These are phyloP conservation scores for Eudyptes chrysolophus DNA, from an alignment of 2,113 vertebrate genomes.

Conservation along the genomic window DNA sequence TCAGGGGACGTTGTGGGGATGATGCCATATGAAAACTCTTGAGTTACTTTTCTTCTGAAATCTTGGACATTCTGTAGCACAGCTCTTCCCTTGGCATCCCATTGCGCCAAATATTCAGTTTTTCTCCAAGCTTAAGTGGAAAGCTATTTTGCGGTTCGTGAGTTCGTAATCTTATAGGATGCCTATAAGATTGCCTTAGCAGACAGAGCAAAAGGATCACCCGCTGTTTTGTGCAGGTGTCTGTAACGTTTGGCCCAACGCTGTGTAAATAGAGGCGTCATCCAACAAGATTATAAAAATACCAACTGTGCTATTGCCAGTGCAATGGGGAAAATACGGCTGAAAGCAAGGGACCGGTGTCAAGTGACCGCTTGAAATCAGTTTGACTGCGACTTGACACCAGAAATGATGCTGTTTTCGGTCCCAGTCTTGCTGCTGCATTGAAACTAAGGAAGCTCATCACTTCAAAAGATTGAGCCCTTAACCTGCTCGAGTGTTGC, in stretches of 20 bases:
- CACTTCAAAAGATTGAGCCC: not conserved
- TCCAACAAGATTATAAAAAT: not conserved
- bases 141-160: not conserved
- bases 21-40: not conserved
- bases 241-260: fast-evolving
- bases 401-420: not conserved
- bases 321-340: not conserved
- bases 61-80: not conserved
- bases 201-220: not conserved
- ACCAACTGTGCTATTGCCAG: not conserved
- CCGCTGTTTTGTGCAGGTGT: too few species aligned
- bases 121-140: not conserved
- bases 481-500: not conserved
- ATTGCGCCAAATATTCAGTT: not conserved
- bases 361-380: not conserved
- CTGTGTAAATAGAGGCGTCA: not conserved
- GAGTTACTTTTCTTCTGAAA: not conserved
- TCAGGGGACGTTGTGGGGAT: not conserved
- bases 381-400: not conserved
- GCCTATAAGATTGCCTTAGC: not conserved
- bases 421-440: not conserved
- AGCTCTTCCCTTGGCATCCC: not conserved
- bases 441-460: not conserved
- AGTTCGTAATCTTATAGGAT: not conserved
- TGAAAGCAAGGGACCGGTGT: not conserved